Conservation (phyloP, 2,797 vertebrate species). For the Merluccius polli region DNA sequence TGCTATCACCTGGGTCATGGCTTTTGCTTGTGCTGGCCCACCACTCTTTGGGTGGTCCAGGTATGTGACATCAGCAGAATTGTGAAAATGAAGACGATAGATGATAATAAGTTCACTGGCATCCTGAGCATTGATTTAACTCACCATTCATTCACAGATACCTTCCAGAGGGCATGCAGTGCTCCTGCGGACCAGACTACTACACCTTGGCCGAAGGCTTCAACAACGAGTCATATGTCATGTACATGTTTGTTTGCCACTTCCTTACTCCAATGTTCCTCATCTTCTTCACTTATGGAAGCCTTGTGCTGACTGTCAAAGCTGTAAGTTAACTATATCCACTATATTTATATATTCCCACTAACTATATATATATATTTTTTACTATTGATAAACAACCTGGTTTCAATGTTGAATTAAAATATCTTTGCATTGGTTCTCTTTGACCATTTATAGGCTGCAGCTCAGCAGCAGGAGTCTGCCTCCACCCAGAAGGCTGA, state of each 20-base stretch:
- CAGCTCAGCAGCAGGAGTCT: slow-evolving; percentile 82
- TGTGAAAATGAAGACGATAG: too few relatives aligned
- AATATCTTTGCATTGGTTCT: background rate
- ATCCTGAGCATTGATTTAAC: background rate
- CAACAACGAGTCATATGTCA: slow-evolving; percentile 79
- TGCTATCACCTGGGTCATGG: slow-evolving; percentile 77
- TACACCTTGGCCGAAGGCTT: slow-evolving; percentile 76
- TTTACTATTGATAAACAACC: background rate
- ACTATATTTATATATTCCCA: too few relatives aligned
- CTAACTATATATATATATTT: too few relatives aligned
- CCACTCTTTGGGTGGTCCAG: slow-evolving; percentile 80
- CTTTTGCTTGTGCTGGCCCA: slow-evolving; percentile 66
- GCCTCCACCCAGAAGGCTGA: slow-evolving; percentile 83
- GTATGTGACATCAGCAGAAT: slow-evolving; percentile 45
- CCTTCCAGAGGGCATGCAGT: slow-evolving; percentile 79
- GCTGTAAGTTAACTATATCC: slow-evolving; percentile 61
- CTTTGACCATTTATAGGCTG: slow-evolving; percentile 62
- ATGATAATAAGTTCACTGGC: too few relatives aligned
- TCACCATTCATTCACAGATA: slow-evolving; percentile 55
- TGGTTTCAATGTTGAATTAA: background rate
- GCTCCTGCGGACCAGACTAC: slow-evolving; percentile 78
- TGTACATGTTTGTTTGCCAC: slow-evolving; percentile 76
- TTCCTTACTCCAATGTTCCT: slow-evolving; percentile 66
- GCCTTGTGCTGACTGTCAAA: slow-evolving; percentile 78
- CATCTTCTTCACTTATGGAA: slow-evolving; percentile 81